Conservation (phyloP, 1,140 invertebrate genomes). For the Caenorhabditis tropicalis region DNA sequence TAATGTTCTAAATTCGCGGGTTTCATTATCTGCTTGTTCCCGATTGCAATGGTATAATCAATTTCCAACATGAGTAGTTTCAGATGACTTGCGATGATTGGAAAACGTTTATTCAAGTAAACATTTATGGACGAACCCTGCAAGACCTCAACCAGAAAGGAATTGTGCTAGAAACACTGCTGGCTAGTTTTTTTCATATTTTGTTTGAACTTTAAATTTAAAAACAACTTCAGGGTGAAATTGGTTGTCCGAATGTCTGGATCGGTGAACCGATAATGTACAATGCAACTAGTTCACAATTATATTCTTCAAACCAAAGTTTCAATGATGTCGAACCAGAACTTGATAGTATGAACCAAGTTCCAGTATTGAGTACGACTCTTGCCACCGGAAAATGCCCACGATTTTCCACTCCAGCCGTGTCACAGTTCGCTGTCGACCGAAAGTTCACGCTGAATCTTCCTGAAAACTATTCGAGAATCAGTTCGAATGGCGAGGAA, state of each 20-base stretch:
- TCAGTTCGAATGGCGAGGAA: not conserved
- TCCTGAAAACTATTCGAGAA: not conserved
- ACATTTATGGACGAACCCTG: not conserved
- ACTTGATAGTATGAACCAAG: too few species aligned
- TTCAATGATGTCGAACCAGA: too few species aligned
- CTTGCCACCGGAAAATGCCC: not conserved
- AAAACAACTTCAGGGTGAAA: not conserved
- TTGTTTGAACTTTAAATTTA: not conserved
- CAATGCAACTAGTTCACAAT: not conserved
- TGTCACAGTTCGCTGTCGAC: not conserved
- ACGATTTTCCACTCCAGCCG: not conserved
- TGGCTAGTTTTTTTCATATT: not conserved
- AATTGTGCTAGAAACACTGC: not conserved
- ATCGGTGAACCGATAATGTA: not conserved
- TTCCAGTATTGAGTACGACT: not conserved
- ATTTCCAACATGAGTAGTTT: not conserved
- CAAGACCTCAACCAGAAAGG: not conserved
- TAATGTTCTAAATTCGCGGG: too few species aligned
- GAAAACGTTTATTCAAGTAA: not conserved
- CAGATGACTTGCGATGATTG: not conserved
- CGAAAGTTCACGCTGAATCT: constrained; percentile 3
- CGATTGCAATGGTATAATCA: too few species aligned
- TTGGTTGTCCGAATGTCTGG: not conserved
- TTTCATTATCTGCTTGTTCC: too few species aligned
- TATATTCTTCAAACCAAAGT: not conserved